Base-by-base conservation (phyloP, 2,888 invertebrate genomes). In the Cyrtodaria siliqua region DNA sequence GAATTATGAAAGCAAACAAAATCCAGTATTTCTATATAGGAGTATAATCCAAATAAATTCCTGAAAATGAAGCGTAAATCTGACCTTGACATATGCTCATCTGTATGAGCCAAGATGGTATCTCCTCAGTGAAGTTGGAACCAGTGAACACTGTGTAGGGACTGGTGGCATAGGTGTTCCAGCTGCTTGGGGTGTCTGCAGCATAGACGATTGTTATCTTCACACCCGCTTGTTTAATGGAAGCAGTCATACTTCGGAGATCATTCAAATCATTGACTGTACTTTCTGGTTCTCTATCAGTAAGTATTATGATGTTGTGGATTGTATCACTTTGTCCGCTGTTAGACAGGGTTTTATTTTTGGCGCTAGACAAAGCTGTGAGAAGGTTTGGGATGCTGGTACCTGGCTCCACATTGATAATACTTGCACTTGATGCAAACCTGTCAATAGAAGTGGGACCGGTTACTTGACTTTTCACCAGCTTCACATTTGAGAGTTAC, bases 21-120 rank as follows among this genome's bases (percentile, higher is more conserved):
- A n/a, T n/a, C n/a, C n/a, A n/a, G n/a, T n/a, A n/a, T n/a, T n/a
- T n/a, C n/a, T n/a, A n/a, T n/a, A n/a, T n/a, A n/a, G n/a, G n/a
- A n/a, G n/a, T n/a, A n/a, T n/a, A n/a, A n/a, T n/a, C n/a, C n/a
- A n/a, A n/a, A n/a, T n/a, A n/a, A n/a, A n/a, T n/a, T n/a, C n/a
- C n/a, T n/a, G n/a, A n/a, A n/a, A n/a, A n/a, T n/a, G n/a, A n/a
- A n/a, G n/a, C n/a, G n/a, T n/a, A n/a, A 42, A 8, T 44, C 14
- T n/a, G n/a, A 72, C 72, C 72, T 66, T 66, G 47, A 44, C 72
- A 72, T n/a, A 72, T 42, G 20, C 53, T 60, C 29, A 52, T 42
- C 12, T 60, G 49, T 16, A 66, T 60, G 14, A 59, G 20, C 55
- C 64, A 57, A 6, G 64, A 24, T 14, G 53, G 42, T 18, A 60